These are phyloP conservation scores for Fistularia tabacaria DNA, from an alignment of 2,797 vertebrate genomes.

Conservation along the genomic window DNA sequence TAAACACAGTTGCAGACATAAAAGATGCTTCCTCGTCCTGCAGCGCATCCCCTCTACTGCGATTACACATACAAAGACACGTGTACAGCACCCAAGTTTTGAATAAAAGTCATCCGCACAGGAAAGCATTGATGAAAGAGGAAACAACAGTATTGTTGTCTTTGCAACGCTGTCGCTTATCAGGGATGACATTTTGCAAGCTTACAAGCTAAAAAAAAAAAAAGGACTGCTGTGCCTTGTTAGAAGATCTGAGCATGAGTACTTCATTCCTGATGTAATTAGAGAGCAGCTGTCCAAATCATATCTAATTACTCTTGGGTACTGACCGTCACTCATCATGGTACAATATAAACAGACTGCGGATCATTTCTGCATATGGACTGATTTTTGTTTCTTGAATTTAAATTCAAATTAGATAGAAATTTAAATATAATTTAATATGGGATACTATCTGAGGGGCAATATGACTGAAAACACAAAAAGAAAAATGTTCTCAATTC, in stretches of 20 bases:
- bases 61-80: background rate
- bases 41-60: background rate
- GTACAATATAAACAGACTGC: too few species aligned
- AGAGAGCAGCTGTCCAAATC: conserved; percentile 1
- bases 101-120: conserved; percentile 12
- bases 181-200: background rate
- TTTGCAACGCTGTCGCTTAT: background rate
- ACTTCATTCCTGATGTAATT: conserved; percentile 5
- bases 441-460: too few species aligned
- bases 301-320: conserved; percentile 4
- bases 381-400: too few species aligned
- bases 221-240: background rate
- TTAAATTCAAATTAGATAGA: too few species aligned
- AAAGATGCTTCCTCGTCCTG: background rate
- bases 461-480: too few species aligned
- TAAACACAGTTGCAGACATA: background rate
- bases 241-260: background rate
- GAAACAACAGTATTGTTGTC: background rate
- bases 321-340: conserved; percentile 2
- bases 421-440: too few species aligned
- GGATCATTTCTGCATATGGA: too few species aligned
- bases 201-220: background rate
- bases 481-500: too few species aligned
- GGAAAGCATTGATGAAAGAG: background rate
- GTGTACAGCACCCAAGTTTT: conserved; percentile 1